These are phyloP conservation scores for Apeltes quadracus DNA, from an alignment of 2,113 vertebrate species.

Conservation along the genomic window DNA sequence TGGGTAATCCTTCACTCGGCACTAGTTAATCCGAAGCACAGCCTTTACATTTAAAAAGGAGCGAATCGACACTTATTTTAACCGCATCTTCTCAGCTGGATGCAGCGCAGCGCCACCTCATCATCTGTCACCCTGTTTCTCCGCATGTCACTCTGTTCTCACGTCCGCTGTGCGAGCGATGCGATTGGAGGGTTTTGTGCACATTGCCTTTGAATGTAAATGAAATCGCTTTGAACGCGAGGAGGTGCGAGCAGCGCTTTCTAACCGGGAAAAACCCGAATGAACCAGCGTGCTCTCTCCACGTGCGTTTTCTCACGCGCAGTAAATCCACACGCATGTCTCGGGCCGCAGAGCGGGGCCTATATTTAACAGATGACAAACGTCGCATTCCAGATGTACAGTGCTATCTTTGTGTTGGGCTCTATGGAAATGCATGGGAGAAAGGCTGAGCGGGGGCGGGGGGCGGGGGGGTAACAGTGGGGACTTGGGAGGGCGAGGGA, in stretches of 20 bases:
- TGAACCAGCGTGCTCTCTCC: too few species aligned
- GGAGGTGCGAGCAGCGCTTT: slow-evolving; percentile 8
- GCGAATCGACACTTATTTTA: slow-evolving; percentile 53
- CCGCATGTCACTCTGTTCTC: too few species aligned
- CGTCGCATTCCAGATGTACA: slow-evolving; percentile 85
- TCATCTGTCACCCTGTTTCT: too few species aligned
- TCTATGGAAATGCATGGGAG: slow-evolving; percentile 80
- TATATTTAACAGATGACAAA: slow-evolving; percentile 84
- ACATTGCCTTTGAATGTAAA: neutral
- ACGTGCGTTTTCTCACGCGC: too few species aligned
- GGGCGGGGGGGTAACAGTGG: slow-evolving; percentile 43
- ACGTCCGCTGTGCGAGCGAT: too few species aligned
- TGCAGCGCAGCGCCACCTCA: slow-evolving; percentile 7
- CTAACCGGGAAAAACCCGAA: slow-evolving; percentile 5
- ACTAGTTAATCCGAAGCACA: slow-evolving; percentile 23
- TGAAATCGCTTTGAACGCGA: neutral
- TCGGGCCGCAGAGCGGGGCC: slow-evolving; percentile 60
- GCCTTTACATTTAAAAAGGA: slow-evolving; percentile 34
- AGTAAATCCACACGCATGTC: too few species aligned
- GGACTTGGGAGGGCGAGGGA: slow-evolving; percentile 51
- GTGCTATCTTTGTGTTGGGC: slow-evolving; percentile 81
- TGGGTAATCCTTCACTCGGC: slow-evolving; percentile 16
- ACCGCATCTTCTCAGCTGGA: slow-evolving; percentile 45
- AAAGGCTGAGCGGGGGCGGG: slow-evolving; percentile 45
- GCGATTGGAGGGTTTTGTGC: too few species aligned